These are phyloP conservation scores for Globodera rostochiensis DNA, from an alignment of 1,140 invertebrate genomes.

Conservation along the genomic window DNA sequence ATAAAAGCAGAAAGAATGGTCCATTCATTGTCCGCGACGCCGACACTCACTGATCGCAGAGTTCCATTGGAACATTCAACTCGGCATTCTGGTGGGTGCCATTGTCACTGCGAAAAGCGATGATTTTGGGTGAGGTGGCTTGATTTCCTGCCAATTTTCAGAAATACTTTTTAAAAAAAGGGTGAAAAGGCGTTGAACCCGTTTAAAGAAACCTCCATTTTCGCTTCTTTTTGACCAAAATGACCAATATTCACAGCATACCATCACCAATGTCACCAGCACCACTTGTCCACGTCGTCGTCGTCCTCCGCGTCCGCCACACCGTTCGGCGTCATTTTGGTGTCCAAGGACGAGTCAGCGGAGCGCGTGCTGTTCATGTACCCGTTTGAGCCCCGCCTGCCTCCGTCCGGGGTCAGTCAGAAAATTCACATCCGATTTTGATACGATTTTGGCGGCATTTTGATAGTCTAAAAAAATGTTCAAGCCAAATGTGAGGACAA, in stretches of 20 bases:
- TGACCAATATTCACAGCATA: not conserved
- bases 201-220: not conserved
- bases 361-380: conserved; percentile 66
- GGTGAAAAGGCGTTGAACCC: no score
- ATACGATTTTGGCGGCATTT: no score
- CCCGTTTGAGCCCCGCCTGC: conserved; percentile 48
- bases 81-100: not conserved
- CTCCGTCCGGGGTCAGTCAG: not conserved
- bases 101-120: no score
- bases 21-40: not conserved
- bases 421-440: not conserved
- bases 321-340: conserved; percentile 65
- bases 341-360: conserved; percentile 66
- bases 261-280: no score
- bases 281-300: not conserved
- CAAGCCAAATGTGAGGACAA: not conserved
- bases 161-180: not conserved
- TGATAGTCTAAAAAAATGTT: not conserved
- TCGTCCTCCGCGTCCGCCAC: conserved; percentile 9
- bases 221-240: not conserved
- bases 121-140: no score
- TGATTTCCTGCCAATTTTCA: not conserved
- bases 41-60: not conserved
- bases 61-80: not conserved
- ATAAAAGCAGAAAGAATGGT: not conserved